These are phyloP conservation scores for Turnix velox DNA, from an alignment of 2,113 vertebrate species.

Conservation along the genomic window DNA sequence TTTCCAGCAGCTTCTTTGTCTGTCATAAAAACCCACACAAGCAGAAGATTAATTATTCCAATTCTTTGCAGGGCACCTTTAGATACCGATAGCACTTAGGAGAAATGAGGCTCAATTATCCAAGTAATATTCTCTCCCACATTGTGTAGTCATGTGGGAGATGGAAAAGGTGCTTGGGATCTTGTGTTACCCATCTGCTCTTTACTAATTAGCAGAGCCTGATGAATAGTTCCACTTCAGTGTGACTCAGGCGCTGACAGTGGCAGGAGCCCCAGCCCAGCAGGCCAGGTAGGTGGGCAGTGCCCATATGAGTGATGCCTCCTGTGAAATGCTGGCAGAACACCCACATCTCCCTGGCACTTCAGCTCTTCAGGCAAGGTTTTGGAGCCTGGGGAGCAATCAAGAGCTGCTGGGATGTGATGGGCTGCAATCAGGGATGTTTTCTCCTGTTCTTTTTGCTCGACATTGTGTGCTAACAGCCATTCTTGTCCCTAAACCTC, in stretches of 20 bases:
- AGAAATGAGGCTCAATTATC: constrained; percentile 55
- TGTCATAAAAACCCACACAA: not conserved
- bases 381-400: not conserved
- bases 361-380: not conserved
- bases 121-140: constrained; percentile 50
- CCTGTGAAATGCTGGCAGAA: not conserved
- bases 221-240: not conserved
- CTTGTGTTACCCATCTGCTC: constrained; percentile 33
- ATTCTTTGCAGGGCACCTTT: constrained; percentile 48
- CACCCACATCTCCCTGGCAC: not conserved
- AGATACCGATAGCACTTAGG: not conserved
- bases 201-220: constrained; percentile 34
- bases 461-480: not conserved
- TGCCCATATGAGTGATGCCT: not conserved
- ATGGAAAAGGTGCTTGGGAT: constrained; percentile 26
- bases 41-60: constrained; percentile 46
- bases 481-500: not conserved
- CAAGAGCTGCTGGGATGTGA: not conserved
- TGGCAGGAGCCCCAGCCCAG: not conserved
- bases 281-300: not conserved
- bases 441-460: not conserved
- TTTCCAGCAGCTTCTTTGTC: not conserved
- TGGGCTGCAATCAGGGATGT: not conserved
- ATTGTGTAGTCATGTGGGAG: constrained; percentile 7
- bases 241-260: not conserved